Evolutionary conservation across 1,140 invertebrate genomes (phyloP), one percentile per base, ranked within the genome.

Genomic region (Drosophila parabipectinata): DNA sequence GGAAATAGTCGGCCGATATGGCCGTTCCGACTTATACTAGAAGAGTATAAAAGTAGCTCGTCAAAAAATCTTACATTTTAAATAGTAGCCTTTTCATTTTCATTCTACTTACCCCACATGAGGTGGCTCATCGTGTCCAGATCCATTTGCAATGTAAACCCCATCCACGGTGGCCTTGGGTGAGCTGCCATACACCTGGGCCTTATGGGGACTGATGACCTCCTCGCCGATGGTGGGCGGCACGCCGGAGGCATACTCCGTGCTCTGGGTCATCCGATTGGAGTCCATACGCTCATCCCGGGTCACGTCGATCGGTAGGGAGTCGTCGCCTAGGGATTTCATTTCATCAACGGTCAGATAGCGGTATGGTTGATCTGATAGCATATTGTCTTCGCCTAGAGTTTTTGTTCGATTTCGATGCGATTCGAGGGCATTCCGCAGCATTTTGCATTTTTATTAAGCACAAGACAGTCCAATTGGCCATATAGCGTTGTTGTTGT

Each of bases 321-420:
- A 98, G 93, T 98, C 97, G 89, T 98, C 97, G 47, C 97, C 96
- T 34, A 98, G 92, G 62, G 96, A 97, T 92, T 98, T 98, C 97
- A 98, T 98, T 90, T 98, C 96, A 92, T 98, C 98, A 32, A 96
- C 96, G 2, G 97, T 98, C 59, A 98, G 93, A 92, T 98, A 98
- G 59, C 97, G 94, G 92, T 98, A 98, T 1, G 97, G 97, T 84
- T 98, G 97, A 91, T 98, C 97, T 66, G 96, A 97, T 48, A 97
- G 93, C 87, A 97, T 94, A 55, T 96, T 96, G 89, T 98, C 97
- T 92, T 98, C 97, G 90, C 96, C 97, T 98, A 87, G 66, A 82
- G 74, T 73, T 88, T 68, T 48, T 59, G 50, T 77, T 79, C 68
- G 76, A 58, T 48, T 89, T 73, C 68, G 59, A 55, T 72, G 52